These are phyloP conservation scores for Steromphala cineraria DNA, from an alignment of 2,888 invertebrate genomes.

Conservation along the genomic window DNA sequence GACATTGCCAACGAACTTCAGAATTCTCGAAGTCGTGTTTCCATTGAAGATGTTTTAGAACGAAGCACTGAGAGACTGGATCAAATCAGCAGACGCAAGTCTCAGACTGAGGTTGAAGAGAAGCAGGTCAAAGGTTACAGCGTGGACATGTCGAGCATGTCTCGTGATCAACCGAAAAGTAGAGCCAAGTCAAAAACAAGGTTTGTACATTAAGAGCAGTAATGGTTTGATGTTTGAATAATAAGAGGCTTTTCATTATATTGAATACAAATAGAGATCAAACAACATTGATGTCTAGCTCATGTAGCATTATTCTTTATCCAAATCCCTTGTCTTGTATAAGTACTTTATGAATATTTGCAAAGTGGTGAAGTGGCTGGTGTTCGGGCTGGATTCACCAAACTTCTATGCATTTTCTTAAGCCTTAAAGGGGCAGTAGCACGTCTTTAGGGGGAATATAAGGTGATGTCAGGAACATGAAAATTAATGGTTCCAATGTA, in stretches of 20 bases:
- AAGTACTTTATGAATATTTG: no score
- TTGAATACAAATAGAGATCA: no score
- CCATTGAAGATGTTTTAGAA: slow-evolving; percentile 1
- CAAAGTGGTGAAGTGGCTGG: no score
- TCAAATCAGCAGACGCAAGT: slow-evolving; percentile 23
- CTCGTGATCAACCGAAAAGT: slow-evolving; percentile 20
- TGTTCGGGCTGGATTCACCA: no score
- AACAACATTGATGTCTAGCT: no score
- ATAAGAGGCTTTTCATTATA: background rate
- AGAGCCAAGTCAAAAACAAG: background rate
- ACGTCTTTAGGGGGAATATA: no score
- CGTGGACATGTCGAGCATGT: slow-evolving; percentile 57
- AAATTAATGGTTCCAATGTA: no score
- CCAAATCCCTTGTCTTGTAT: no score
- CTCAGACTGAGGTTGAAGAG: slow-evolving; percentile 24
- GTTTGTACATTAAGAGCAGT: background rate
- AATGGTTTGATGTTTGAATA: background rate
- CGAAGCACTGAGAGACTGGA: slow-evolving; percentile 19
- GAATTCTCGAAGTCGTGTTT: background rate
- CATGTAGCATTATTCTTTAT: no score
- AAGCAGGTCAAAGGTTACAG: slow-evolving; percentile 49
- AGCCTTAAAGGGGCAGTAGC: no score
- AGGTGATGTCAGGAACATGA: no score
- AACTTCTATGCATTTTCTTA: no score
- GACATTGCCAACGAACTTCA: background rate